Evolutionary conservation across 2,113 vertebrate species (phyloP).

Genomic region (Notechis scutatus): DNA sequence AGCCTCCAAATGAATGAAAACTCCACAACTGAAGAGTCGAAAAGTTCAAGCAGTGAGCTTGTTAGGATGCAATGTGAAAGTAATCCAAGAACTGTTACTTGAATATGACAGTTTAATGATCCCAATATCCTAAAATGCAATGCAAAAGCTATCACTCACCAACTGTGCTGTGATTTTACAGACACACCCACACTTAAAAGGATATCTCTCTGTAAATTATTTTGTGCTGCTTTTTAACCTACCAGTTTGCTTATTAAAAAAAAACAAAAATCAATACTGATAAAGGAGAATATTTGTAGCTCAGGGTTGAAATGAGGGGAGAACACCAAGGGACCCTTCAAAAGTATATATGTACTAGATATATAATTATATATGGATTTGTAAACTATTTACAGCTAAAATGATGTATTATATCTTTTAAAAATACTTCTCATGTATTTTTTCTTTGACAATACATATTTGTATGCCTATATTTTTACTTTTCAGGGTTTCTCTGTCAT

Average conservation of each 20-base stretch:
- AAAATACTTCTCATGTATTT: too few relatives aligned
- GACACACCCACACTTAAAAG: background rate
- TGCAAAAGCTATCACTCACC: background rate
- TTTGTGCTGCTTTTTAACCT: background rate
- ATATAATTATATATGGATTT: too few relatives aligned
- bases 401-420: too few relatives aligned
- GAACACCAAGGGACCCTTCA: too few relatives aligned
- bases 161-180: background rate
- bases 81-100: background rate
- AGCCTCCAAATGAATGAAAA: background rate
- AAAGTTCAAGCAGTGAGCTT: background rate
- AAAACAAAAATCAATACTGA: too few relatives aligned
- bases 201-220: background rate
- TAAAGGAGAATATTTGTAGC: too few relatives aligned
- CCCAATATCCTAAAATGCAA: background rate
- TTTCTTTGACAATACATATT: too few relatives aligned
- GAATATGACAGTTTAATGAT: background rate
- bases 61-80: background rate
- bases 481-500: too few relatives aligned
- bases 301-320: too few relatives aligned
- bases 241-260: background rate
- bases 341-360: too few relatives aligned
- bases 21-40: background rate
- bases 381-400: too few relatives aligned
- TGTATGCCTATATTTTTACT: too few relatives aligned